These are phyloP conservation scores for Micropterix aruncella DNA, from an alignment of 2,888 invertebrate genomes.

Conservation along the genomic window DNA sequence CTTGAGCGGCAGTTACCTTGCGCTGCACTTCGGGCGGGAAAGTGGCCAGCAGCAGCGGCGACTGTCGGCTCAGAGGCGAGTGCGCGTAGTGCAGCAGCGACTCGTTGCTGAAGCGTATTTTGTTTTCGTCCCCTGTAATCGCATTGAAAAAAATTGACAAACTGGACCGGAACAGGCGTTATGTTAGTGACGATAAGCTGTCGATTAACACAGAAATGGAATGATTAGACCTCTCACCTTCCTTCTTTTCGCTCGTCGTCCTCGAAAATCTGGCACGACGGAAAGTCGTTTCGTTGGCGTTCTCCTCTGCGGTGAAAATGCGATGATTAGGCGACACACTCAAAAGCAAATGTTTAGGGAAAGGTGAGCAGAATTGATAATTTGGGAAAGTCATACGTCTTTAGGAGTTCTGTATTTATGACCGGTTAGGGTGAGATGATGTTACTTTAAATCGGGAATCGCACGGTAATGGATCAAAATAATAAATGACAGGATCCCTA, in stretches of 20 bases:
- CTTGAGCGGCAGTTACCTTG: constrained; percentile 22
- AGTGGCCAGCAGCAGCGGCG: constrained; percentile 30
- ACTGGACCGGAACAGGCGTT: not conserved
- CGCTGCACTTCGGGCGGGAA: constrained; percentile 38
- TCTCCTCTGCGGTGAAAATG: constrained; percentile 16
- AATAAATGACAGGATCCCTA: too few species aligned
- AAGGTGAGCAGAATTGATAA: too few species aligned
- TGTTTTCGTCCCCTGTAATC: constrained; percentile 16
- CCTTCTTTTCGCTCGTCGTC: constrained; percentile 35
- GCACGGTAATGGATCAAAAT: too few species aligned
- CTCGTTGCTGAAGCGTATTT: constrained; percentile 31
- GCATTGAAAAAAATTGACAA: too few species aligned
- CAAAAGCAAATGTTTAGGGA: too few species aligned
- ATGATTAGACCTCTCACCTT: constrained; percentile 32
- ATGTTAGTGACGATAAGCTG: not conserved
- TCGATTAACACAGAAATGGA: too few species aligned
- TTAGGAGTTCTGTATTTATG: too few species aligned
- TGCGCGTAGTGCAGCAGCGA: constrained; percentile 39
- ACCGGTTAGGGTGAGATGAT: too few species aligned
- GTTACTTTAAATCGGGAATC: too few species aligned
- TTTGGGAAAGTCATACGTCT: too few species aligned
- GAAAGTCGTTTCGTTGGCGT: constrained; percentile 25
- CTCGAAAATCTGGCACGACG: constrained; percentile 38
- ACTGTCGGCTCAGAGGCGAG: constrained; percentile 39
- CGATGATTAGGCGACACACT: not conserved